Evolutionary conservation across 2,888 invertebrate genomes (phyloP), one percentile per base, ranked within the genome.

Genomic region (Hartigia nigra): DNA sequence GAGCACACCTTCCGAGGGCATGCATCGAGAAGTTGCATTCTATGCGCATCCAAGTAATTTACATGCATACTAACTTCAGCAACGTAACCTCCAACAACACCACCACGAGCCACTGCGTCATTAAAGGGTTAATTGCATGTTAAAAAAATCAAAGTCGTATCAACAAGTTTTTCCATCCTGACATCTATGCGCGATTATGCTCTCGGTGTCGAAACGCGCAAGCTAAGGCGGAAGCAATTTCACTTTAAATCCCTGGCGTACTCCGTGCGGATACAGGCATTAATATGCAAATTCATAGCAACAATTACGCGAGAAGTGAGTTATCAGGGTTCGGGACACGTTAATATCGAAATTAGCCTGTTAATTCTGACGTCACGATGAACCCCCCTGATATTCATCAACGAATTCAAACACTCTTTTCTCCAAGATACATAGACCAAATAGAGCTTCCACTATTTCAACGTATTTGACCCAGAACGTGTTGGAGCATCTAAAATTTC

Each of bases 1-100:
- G 14, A 12, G 76, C 75, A 75, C 39, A 69, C 35, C n/a, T n/a
- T 69, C 12, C 31, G 32, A 35, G 31, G 36, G 37, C 74, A 74
- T 31, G 74, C 76, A 78, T 32, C 75, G 32, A 75, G 55, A 77
- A 81, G 77, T 77, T 70, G 31, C 74, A 69, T 76, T 74, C 74
- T 75, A 4, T 74, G 76, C 31, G 37, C 39, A 74, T 69, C 31
- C 74, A 76, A 77, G 70, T 70, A 79, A 81, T 79, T 81, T 79
- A 77, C 81, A 79, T 79, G 76, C 81, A 79, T 81, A 76, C 70
- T 70, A 72, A 81, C 77, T 81, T 79, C 76, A 76, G 70, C 69
- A 31, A 31, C 76, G 12, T 37, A 55, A 23, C 55, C 55, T 9
- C 23, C 23, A 14, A 5, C 35, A 4, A 2, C 35, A 35, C 35